Percentiles rank a stretch among this genome's conserved stretches.
phyloP scores from a whole-genome alignment of 1,140 invertebrate genomes.

The Leptonema lineaticorne region DNA sequence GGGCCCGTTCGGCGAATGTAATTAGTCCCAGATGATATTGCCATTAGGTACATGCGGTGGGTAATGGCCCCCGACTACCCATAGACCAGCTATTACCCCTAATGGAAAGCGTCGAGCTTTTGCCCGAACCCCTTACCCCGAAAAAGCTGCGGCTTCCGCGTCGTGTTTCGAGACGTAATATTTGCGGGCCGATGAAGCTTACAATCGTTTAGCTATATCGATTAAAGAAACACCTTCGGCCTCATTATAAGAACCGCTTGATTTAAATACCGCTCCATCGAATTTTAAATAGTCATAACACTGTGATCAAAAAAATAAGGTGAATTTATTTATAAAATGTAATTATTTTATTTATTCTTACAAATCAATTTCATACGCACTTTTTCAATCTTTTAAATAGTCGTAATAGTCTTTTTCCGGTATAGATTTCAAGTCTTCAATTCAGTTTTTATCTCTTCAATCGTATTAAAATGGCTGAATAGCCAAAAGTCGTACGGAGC shows the following conservation, averaged over 20 bases:
- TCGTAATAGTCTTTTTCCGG: too few species aligned
- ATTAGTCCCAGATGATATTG: conserved; percentile 33
- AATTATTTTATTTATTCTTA: too few species aligned
- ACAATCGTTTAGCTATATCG: neutral
- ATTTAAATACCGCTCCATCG: neutral
- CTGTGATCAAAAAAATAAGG: too few species aligned
- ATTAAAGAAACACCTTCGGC: conserved; percentile 23
- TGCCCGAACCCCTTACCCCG: neutral
- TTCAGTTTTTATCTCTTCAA: too few species aligned
- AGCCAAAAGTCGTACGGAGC: too few species aligned
- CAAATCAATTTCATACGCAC: too few species aligned
- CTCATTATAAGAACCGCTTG: neutral
- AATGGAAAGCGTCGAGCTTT: conserved; percentile 25
- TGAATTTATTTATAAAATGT: too few species aligned
- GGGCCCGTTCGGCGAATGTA: conserved; percentile 9
- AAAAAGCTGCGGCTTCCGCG: conserved; percentile 11
- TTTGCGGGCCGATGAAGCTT: conserved; percentile 15
- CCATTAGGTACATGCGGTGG: conserved; percentile 32
- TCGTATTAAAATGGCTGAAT: too few species aligned
- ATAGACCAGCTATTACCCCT: conserved; percentile 27
- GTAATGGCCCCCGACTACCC: conserved; percentile 29
- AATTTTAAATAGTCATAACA: neutral
- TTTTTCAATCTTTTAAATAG: too few species aligned
- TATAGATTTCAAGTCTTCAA: too few species aligned
- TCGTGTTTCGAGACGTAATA: neutral